phyloP scores from a whole-genome alignment of 2,888 invertebrate species.

The Merodon equestris region DNA sequence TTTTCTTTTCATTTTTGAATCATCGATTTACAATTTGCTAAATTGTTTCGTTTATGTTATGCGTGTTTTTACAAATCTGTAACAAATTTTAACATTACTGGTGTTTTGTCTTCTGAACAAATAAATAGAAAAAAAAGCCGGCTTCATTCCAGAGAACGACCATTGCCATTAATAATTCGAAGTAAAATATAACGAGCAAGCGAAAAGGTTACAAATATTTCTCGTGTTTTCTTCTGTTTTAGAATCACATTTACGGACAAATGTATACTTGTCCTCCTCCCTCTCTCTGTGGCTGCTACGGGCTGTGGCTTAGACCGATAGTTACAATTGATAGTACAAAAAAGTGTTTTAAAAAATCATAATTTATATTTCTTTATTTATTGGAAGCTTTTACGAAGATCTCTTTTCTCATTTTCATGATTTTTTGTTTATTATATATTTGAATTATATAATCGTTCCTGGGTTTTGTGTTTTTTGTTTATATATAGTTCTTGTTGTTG shows the following conservation, averaged over 20 bases:
- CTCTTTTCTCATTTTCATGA: slow-evolving; percentile 47
- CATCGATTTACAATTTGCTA: slow-evolving; percentile 34
- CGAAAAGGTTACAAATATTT: too few relatives aligned
- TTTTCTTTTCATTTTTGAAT: slow-evolving; percentile 14
- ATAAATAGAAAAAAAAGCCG: too few relatives aligned
- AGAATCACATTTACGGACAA: too few relatives aligned
- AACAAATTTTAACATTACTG: slow-evolving; percentile 57
- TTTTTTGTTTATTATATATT: slow-evolving; percentile 47
- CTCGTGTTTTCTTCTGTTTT: too few relatives aligned
- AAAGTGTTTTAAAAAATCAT: slow-evolving; percentile 49
- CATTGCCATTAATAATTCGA: too few relatives aligned
- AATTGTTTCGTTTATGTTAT: slow-evolving; percentile 24
- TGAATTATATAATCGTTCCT: slow-evolving; percentile 64
- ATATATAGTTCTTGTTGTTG: slow-evolving; percentile 66
- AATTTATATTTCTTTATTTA: slow-evolving; percentile 60
- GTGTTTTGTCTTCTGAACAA: slow-evolving; percentile 33
- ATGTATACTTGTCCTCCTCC: too few relatives aligned
- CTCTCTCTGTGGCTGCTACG: too few relatives aligned
- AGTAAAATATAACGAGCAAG: too few relatives aligned
- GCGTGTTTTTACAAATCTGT: slow-evolving; percentile 34
- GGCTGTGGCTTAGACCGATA: too few relatives aligned
- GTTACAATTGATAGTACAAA: slow-evolving; percentile 42
- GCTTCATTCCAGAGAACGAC: too few relatives aligned
- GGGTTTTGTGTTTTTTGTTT: slow-evolving; percentile 59
- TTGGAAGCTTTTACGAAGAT: slow-evolving; percentile 66